Base-by-base conservation (phyloP, 1,140 invertebrate genomes). In the Drosophila sproati region DNA sequence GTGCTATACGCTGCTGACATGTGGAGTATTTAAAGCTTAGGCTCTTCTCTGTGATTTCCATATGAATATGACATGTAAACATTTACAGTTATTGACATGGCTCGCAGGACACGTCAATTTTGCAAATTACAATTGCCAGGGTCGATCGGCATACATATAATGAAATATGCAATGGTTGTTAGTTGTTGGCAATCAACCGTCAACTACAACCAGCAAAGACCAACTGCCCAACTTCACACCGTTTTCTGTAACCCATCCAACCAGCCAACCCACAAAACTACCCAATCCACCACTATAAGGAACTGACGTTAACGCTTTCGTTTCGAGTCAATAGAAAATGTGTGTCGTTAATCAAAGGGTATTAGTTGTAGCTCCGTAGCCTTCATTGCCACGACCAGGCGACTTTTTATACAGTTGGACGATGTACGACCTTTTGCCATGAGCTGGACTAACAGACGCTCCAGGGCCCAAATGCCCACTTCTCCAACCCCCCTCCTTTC, bases 281-380 rank as follows among this genome's bases (percentile, higher is more conserved):
- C 39, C 43, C 28, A 43, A 51, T 6, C n/a, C 12, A 20, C 59
- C 7, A 10, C 7, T 43, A n/a, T n/a, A 43, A 43, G 3, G 31
- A 35, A 20, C 2, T 31, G 29, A 35, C 61, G 43, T 57, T 59
- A 57, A 57, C 63, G 62, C 50, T 59, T 52, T 39, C 71, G 64
- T 51, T 72, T 43, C 71, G 71, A 85, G 85, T 89, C 85, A 88
- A 88, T 88, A 88, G 85, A 80, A 88, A 89, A 88, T 89, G 85
- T 89, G 85, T 89, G 85, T 88, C 85, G 85, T 88, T 88, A 88
- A 88, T 88, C 85, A 88, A 88, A 88, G 81, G 85, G 85, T 88
- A 88, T 88, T 88, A 88, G 85, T 88, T 87, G 83, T 87, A 88
- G 83, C 77, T 70, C 6, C 63, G 77, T 72, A 75, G 83, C 82